Evolutionary conservation across 2,797 vertebrate species (phyloP).

Genomic region (Tamandua tetradactyla): DNA sequence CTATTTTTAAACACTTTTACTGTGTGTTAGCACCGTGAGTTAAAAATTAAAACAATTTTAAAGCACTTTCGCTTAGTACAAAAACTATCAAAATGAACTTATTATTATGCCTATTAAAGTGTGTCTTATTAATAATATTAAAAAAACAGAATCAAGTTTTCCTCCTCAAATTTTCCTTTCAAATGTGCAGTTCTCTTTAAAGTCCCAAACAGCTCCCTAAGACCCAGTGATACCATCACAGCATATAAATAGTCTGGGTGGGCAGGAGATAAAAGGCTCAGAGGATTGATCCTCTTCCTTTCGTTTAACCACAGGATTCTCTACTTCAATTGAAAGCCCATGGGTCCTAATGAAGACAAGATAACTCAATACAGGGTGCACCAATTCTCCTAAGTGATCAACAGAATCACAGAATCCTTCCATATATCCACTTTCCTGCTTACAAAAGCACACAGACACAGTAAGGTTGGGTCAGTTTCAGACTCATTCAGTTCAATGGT

Average conservation of each 20-base stretch:
- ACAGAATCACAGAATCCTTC: neutral
- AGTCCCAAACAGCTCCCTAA: neutral
- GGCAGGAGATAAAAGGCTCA: neutral
- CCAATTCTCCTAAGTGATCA: neutral
- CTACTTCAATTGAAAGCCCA: neutral
- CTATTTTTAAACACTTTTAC: slow-evolving; percentile 55
- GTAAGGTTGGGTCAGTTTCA: neutral
- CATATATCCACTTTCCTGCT: neutral
- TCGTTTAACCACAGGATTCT: slow-evolving; percentile 10
- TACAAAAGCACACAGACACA: neutral
- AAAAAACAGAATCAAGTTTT: slow-evolving; percentile 21
- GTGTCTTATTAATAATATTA: neutral
- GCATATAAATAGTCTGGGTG: neutral
- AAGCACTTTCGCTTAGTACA: slow-evolving; percentile 17
- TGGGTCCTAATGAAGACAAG: neutral
- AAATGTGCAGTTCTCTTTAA: neutral
- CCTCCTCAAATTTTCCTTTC: slow-evolving; percentile 9
- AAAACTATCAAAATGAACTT: slow-evolving; percentile 29
- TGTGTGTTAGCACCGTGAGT: slow-evolving; percentile 6
- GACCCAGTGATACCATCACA: neutral
- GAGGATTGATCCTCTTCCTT: neutral
- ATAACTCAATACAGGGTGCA: neutral
- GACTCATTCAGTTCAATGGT: neutral
- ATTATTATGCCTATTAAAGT: neutral
- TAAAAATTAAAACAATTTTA: slow-evolving; percentile 57